Evolutionary conservation across 1,140 invertebrate genomes (phyloP), one percentile per base, ranked within the genome.

Genomic region (Heliothis subflexa): DNA sequence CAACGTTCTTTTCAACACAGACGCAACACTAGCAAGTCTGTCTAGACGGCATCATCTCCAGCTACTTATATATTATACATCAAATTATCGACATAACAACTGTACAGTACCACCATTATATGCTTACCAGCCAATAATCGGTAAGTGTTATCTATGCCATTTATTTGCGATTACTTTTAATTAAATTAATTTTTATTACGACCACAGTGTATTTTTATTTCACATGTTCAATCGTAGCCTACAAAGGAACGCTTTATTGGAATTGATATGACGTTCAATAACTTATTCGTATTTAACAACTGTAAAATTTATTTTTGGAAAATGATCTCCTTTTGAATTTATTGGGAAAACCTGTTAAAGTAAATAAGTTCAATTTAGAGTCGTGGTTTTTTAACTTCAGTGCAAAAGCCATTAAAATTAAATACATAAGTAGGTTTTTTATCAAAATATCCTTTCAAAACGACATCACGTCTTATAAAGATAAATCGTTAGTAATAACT

Each of bases 21-120:
- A 73, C 82, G 18, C 50, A 77, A 40, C 70, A 64, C 73, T 18
- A 64, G 49, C 59, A 11, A 50, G 62, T 21, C 73, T 74, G 82
- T 81, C 76, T 84, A 84, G 79, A 81, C 79, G 13, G 59, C 59
- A 59, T 47, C 59, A 62, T 75, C 73, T 64, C 47, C 18, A 52
- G 59, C 45, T 64, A 75, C 57, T 57, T 28, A 45, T 54, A 45
- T 54, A 55, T 28, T 33, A 40, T 55, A 40, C 33, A 40, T 40
- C 33, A 40, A 40, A 40, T 40, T 40, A 72, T 72, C 21, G 33
- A 49, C 52, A 21, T 57, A 57, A 59, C 70, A 57, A 59, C 21
- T 61, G 61, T 61, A 73, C 52, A 11, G 52, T 61, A 73, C 33
- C 9, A 28, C 45, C 13, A 45, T 73, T 47, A 59, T 73, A 49